Percentiles rank a stretch among this genome's conserved stretches.
These are phyloP conservation scores for Phlogophora meticulosa DNA, from an alignment of 2,888 invertebrate genomes.

Conservation along the genomic window DNA sequence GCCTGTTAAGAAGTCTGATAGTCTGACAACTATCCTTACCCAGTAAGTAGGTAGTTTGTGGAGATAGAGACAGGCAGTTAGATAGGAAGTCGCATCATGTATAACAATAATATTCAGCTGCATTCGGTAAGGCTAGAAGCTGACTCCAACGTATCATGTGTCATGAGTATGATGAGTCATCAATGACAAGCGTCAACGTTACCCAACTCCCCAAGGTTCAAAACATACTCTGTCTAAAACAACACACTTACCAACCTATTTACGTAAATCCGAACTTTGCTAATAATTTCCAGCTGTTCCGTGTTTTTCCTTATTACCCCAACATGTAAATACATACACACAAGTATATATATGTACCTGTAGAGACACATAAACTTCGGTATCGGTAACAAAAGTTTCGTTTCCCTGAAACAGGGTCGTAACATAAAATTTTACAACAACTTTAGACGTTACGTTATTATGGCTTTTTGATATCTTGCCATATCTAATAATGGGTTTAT, in stretches of 20 bases:
- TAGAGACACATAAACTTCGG: slow-evolving; percentile 77
- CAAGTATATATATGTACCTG: slow-evolving; percentile 61
- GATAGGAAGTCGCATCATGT: too few species aligned
- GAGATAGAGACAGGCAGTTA: too few species aligned
- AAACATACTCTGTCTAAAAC: slow-evolving; percentile 13
- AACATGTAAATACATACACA: slow-evolving; percentile 33
- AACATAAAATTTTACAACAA: slow-evolving; percentile 89
- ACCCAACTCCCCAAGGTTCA: slow-evolving; percentile 19
- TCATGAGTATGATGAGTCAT: slow-evolving; percentile 16
- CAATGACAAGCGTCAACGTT: slow-evolving; percentile 34
- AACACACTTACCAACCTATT: slow-evolving; percentile 30
- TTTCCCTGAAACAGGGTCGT: slow-evolving; percentile 83
- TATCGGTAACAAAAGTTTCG: slow-evolving; percentile 84
- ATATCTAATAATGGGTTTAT: slow-evolving; percentile 86
- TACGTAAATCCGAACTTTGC: slow-evolving; percentile 47
- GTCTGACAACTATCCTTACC: too few species aligned
- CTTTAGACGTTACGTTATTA: slow-evolving; percentile 85
- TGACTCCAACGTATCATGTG: too few species aligned
- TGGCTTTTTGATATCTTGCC: slow-evolving; percentile 87
- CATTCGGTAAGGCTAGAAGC: too few species aligned
- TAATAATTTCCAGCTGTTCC: slow-evolving; percentile 40
- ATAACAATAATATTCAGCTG: too few species aligned
- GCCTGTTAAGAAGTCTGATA: too few species aligned
- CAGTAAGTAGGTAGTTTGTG: too few species aligned
- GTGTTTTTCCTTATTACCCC: slow-evolving; percentile 41